These are phyloP conservation scores for Enchytraeus crypticus DNA, from an alignment of 2,888 invertebrate species.

Conservation along the genomic window DNA sequence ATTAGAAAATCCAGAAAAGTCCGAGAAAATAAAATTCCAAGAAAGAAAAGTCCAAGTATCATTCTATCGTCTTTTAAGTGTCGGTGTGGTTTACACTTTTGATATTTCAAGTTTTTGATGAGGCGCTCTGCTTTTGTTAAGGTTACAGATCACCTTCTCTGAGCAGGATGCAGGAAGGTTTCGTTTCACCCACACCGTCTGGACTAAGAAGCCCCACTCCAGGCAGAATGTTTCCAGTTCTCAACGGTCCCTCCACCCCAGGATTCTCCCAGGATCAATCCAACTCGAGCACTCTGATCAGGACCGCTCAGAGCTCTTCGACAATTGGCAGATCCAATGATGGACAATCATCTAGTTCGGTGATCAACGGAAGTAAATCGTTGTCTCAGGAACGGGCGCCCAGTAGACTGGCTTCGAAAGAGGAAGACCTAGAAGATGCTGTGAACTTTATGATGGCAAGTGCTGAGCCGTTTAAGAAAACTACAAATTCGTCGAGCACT, in stretches of 20 bases:
- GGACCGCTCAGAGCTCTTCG: neutral
- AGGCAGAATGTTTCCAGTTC: neutral
- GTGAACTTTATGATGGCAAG: neutral
- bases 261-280: neutral
- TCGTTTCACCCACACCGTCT: neutral
- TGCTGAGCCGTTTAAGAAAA: neutral
- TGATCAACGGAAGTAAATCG: too few species aligned
- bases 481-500: too few species aligned
- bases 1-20: too few species aligned
- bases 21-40: too few species aligned
- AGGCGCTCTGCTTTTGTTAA: too few species aligned
- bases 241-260: neutral
- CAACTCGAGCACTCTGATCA: neutral
- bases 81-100: too few species aligned
- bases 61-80: too few species aligned
- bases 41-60: too few species aligned
- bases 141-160: constrained; percentile 1
- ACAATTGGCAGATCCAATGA: neutral
- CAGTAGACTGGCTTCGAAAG: too few species aligned
- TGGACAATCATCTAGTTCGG: too few species aligned
- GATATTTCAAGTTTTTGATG: too few species aligned
- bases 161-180: neutral
- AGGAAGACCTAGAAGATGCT: neutral
- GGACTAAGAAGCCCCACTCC: neutral
- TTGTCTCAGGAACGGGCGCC: too few species aligned